Base-by-base conservation (phyloP, 2,113 vertebrate genomes). In the Cinclus cinclus region DNA sequence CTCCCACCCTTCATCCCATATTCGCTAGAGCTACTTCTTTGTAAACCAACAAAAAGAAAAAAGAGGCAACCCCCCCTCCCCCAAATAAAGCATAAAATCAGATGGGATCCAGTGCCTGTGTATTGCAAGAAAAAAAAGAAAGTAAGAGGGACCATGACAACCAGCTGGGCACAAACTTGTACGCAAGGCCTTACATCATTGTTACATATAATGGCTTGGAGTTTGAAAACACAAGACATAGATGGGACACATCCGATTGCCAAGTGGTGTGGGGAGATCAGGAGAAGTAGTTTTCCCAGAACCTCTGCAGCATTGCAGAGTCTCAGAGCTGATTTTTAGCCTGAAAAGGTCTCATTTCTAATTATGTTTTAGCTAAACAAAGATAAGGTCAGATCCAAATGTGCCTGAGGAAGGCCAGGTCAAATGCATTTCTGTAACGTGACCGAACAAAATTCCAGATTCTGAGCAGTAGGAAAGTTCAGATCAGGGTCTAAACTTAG, bases 401-500 rank as follows among this genome's bases (percentile, higher is more conserved):
- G 28, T 70, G 56, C 47, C 90, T 46, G 59, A 75, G 12, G 59
- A 82, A 83, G 60, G 39, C 71, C 44, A 90, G 63, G 64, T 94
- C 78, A 93, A 91, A 87, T 15, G 14, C 60, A 60, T 90, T 94
- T 91, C 93, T 88, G 28, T 69, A 90, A 95, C 90, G 75, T 37
- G 63, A 91, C 68, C 47, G 23, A 90, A 90, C 59, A 90, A 74
- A 92, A 96, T 87, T 90, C 85, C 68, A 95, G 71, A 90, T 81
- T 47, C 59, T 68, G 21, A 90, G 73, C 21, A 60, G 60, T 41
- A 81, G 39, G 60, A 69, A 90, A 92, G 33, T 76, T 94, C 84
- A 74, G n/a, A 87, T 84, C 73, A 92, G 69, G 24, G 60, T 93
- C 83, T 95, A 83, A 94, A 94, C 80, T 90, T 84, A 60, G 90